Base-by-base conservation (phyloP, 1,140 invertebrate genomes). In the Dolichoris vasculosae region DNA sequence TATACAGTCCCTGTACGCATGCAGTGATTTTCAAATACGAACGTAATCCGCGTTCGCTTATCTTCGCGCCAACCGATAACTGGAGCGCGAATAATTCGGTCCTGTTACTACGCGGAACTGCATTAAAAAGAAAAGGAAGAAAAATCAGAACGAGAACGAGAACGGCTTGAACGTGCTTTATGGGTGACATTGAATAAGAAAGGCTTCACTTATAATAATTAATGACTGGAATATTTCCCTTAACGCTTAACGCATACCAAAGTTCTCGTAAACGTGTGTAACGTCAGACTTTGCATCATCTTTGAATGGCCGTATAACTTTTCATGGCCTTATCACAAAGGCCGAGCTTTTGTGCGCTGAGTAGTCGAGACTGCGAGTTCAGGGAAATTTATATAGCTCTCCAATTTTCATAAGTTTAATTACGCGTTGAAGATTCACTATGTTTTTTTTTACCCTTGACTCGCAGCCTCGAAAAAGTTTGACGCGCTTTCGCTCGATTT, bases 41-140 rank as follows among this genome's bases (percentile, higher is more conserved):
- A 32, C 40, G n/a, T 23, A n/a, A 35, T 15, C 20, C 17, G 11
- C 30, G 9, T 2, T 48, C 67, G 20, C 20, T 73, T 82, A 71
- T 82, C 80, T 46, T 51, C 48, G 9, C 55, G 71, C 20, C 55
- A 64, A 38, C 67, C 35, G 75, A 67, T 69, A 84, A 78, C 75
- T 78, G 43, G 82, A 55, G 59, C 82, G 59, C 51, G 55, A 83
- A 26, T 76, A 77, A 83, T 77, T 63, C 40, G 55, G 35, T 43
- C 77, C 77, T 79, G 48, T 55, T 55, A 23, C 48, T 48, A 32
- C 15, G 78, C 78, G 23, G n/a, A 32, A 26, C 20, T n/a, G 20
- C 51, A 26, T 55, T 48, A 63, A 40, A 40, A 79, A n/a, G 13
- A 55, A 55, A 17, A 48, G n/a, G 15, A 48, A 43, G 59, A 79